Evolutionary conservation across 2,888 invertebrate genomes (phyloP).

Genomic region (Holacanthella duospinosa): DNA sequence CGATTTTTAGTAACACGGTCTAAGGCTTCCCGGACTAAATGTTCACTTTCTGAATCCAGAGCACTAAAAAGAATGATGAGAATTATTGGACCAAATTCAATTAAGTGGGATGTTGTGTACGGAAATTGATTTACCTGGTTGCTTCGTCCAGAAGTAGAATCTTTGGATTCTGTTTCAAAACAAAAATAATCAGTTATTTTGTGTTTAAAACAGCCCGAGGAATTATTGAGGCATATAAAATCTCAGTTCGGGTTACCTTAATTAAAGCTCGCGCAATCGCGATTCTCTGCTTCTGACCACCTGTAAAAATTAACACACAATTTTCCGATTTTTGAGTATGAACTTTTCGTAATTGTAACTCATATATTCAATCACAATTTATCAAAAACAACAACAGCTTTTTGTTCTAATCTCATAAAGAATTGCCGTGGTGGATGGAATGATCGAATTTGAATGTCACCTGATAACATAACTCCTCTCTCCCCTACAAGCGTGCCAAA

Average conservation of each 20-base stretch:
- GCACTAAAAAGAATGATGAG: slow-evolving; percentile 54
- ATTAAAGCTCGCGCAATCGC: slow-evolving; percentile 86
- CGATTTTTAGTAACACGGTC: slow-evolving; percentile 70
- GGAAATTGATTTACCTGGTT: slow-evolving; percentile 51
- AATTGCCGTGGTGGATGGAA: too few relatives aligned
- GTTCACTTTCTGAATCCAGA: slow-evolving; percentile 81
- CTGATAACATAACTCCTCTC: slow-evolving; percentile 76
- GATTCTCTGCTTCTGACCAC: slow-evolving; percentile 81
- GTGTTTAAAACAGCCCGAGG: not conserved
- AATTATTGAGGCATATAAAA: too few relatives aligned
- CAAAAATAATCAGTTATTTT: slow-evolving; percentile 17
- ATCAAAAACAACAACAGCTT: too few relatives aligned
- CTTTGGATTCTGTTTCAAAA: slow-evolving; percentile 65
- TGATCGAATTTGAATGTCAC: slow-evolving; percentile 56
- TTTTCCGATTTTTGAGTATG: not conserved
- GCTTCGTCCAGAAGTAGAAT: slow-evolving; percentile 92
- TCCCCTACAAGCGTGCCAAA: slow-evolving; percentile 81
- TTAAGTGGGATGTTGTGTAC: not conserved
- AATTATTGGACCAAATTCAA: not conserved
- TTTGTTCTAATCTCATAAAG: too few relatives aligned
- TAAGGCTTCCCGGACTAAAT: slow-evolving; percentile 76
- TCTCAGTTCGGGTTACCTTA: slow-evolving; percentile 51
- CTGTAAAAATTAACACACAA: slow-evolving; percentile 44
- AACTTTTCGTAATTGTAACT: not conserved
- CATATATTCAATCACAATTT: not conserved